Percentiles rank a stretch among this genome's conserved stretches.
phyloP scores from a whole-genome alignment of 1,140 invertebrate genomes.

The Schlechtendalia chinensis region DNA sequence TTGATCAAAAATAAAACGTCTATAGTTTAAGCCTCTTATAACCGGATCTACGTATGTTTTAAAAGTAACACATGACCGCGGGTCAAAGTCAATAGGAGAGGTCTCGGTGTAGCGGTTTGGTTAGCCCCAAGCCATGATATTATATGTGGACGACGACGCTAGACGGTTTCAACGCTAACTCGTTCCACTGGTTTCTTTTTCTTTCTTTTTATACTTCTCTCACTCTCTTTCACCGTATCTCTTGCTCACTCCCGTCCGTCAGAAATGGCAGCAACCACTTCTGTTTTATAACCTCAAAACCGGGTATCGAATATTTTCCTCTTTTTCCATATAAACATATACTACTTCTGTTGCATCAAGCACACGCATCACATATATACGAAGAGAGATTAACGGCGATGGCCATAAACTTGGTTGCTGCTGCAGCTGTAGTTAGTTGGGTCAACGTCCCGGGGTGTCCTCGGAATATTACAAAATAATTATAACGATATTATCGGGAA shows the following conservation, averaged over 20 bases:
- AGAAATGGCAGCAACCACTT: conserved; percentile 34
- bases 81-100: conserved; percentile 48
- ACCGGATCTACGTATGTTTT: conserved; percentile 45
- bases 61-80: conserved; percentile 49
- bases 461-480: neutral
- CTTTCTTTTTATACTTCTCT: neutral
- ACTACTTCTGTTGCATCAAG: conserved; percentile 12
- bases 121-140: conserved; percentile 44
- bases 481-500: neutral
- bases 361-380: neutral
- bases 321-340: neutral
- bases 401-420: conserved; percentile 33
- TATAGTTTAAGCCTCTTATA: neutral
- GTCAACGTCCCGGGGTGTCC: conserved; percentile 29
- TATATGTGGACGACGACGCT: conserved; percentile 18
- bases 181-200: conserved; percentile 42
- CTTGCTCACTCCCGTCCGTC: neutral
- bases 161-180: conserved; percentile 24
- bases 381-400: conserved; percentile 13
- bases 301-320: conserved; percentile 37
- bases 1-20: neutral
- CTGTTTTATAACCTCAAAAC: conserved; percentile 49
- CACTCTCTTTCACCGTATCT: conserved; percentile 14
- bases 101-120: conserved; percentile 44
- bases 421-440: neutral